Percentiles rank a stretch among this genome's conserved stretches.
Evolutionary conservation across 2,113 vertebrate genomes (phyloP).

Genomic region (Columba janthina): DNA sequence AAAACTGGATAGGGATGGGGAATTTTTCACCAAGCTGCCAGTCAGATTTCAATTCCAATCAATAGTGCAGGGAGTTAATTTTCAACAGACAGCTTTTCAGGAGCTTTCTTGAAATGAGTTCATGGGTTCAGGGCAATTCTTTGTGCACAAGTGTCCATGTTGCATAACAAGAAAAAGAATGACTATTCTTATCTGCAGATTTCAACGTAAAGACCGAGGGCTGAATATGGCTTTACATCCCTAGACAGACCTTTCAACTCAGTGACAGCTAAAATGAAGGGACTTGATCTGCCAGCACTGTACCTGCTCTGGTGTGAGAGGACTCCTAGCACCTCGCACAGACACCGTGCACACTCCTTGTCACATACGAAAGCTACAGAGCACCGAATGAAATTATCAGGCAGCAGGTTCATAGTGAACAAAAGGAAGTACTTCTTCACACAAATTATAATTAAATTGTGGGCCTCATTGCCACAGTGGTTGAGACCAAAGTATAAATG

Average conservation of each 20-base stretch:
- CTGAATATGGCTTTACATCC: background rate
- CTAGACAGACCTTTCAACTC: background rate
- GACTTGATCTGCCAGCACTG: background rate
- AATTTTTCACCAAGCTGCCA: background rate
- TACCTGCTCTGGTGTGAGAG: background rate
- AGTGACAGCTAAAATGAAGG: background rate
- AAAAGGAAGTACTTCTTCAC: constrained; percentile 35
- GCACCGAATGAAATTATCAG: background rate
- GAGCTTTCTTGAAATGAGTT: background rate
- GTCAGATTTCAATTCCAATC: background rate
- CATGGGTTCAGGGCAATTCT: background rate
- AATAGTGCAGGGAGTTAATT: constrained; percentile 3
- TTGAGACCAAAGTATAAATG: background rate
- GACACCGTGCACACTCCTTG: background rate
- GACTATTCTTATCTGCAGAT: background rate
- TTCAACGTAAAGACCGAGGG: background rate
- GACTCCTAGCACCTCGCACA: background rate
- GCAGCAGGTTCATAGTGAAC: background rate
- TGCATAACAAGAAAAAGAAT: background rate
- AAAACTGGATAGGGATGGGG: background rate
- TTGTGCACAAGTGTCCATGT: background rate
- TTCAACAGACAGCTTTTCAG: background rate
- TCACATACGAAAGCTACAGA: background rate
- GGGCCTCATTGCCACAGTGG: background rate
- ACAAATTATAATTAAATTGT: background rate